Evolutionary conservation across 1,140 invertebrate species (phyloP), one percentile per base, ranked within the genome.

Genomic region (Dysdera silvatica): DNA sequence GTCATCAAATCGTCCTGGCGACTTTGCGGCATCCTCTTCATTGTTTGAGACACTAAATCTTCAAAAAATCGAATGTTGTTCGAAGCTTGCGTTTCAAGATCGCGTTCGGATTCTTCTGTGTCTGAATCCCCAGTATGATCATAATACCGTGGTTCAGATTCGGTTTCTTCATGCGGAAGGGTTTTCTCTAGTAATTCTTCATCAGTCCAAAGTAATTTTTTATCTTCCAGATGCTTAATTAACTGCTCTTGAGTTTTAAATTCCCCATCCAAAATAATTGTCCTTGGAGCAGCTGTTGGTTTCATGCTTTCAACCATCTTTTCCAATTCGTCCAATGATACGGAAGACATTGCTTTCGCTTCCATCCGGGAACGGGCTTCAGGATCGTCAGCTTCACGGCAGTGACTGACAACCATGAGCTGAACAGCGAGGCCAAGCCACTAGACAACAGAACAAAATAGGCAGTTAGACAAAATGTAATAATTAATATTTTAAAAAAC

Each of bases 261-360:
- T n/a, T n/a, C n/a, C n/a, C n/a, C n/a, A n/a, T n/a, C n/a, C n/a
- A n/a, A n/a, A n/a, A n/a, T n/a, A n/a, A n/a, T n/a, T n/a, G n/a
- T n/a, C n/a, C n/a, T n/a, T n/a, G n/a, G n/a, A n/a, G n/a, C n/a
- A n/a, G n/a, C n/a, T n/a, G n/a, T n/a, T n/a, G n/a, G 12, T 32
- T 63, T 53, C 8, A 55, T 53, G 8, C 51, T 56, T 31, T 63
- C 61, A 0, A 63, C 61, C 52, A 63, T 55, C 7, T n/a, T 31
- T 24, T 63, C 61, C 1, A 63, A 43, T 5, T 63, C 61, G 48
- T 56, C 56, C 24, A 63, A 7, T 2, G 61, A 56, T 53, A 63
- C 51, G 7, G 61, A 63, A 14, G 51, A 49, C n/a, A 63, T 63
- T 0, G 56, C 61, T 29, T 49, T 63, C 1, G 37, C 61, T 49